These are phyloP conservation scores for Tamias sibiricus DNA, from an alignment of 2,113 vertebrate species.

Conservation along the genomic window DNA sequence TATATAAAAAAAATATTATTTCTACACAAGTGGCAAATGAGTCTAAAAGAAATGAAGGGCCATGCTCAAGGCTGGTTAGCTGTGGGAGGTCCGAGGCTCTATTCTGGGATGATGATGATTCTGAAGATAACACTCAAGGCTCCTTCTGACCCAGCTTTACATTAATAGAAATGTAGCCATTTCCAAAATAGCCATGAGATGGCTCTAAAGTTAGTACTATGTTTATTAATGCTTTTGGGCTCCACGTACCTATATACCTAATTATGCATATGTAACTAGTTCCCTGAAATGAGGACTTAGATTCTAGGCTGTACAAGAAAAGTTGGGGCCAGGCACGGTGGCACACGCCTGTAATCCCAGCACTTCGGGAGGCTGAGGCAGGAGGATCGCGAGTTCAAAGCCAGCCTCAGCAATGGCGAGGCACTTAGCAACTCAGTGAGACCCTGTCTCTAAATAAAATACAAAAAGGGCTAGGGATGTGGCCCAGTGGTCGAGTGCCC, in stretches of 20 bases:
- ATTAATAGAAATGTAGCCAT: not conserved
- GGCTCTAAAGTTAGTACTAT: not conserved
- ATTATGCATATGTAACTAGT: not conserved
- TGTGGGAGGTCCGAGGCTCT: not conserved
- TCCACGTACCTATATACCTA: not conserved
- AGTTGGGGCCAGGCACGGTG: too few species aligned
- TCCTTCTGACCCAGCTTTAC: too few species aligned
- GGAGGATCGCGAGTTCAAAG: too few species aligned
- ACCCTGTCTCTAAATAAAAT: too few species aligned
- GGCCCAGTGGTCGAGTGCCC: too few species aligned
- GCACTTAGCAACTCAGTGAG: too few species aligned
- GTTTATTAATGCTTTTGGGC: not conserved
- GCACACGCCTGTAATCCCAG: too few species aligned
- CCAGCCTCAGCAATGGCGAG: too few species aligned
- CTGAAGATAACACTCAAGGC: not conserved
- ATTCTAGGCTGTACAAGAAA: not conserved
- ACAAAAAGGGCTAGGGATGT: too few species aligned
- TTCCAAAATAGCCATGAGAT: not conserved
- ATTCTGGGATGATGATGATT: rapidly evolving
- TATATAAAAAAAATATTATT: too few species aligned
- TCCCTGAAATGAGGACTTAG: not conserved
- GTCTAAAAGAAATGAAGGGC: not conserved
- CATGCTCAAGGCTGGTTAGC: not conserved
- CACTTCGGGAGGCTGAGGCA: too few species aligned
- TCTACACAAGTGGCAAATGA: not conserved